Conservation (phyloP, 2,113 vertebrate genomes). For the Theristicus caerulescens region DNA sequence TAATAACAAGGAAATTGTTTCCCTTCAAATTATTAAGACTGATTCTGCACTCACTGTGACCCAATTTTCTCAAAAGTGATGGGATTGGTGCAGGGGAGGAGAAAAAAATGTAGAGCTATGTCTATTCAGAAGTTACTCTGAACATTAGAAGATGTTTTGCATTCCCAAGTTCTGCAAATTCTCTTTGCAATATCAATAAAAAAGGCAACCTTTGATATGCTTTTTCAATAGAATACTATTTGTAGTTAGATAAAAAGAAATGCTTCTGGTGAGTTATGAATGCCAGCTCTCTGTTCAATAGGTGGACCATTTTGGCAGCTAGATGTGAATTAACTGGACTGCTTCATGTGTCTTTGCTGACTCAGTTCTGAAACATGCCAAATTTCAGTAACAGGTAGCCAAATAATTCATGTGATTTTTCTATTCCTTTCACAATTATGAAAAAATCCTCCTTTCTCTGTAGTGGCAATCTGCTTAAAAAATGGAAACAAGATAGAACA, state of each 20-base stretch:
- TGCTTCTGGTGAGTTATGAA: neutral
- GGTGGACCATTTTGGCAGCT: neutral
- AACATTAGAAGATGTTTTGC: neutral
- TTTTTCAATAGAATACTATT: neutral
- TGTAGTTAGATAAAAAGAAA: slow-evolving; percentile 24
- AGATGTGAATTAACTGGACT: neutral
- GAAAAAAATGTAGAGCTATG: neutral
- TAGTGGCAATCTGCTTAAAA: neutral
- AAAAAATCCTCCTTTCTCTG: neutral
- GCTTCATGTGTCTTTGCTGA: neutral
- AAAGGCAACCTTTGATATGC: neutral
- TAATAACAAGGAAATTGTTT: neutral
- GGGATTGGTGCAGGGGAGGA: neutral
- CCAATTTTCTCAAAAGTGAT: neutral
- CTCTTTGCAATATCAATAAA: neutral
- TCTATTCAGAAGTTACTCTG: neutral
- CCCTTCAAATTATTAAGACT: neutral
- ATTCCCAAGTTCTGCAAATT: neutral
- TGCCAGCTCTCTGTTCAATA: neutral
- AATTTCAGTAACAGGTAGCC: neutral
- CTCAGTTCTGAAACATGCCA: neutral
- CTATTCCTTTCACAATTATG: neutral
- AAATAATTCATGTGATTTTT: neutral
- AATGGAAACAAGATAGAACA: neutral
- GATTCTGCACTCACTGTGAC: neutral